Evolutionary conservation across 2,888 invertebrate species (phyloP).

Genomic region (Diloba caeruleocephala): DNA sequence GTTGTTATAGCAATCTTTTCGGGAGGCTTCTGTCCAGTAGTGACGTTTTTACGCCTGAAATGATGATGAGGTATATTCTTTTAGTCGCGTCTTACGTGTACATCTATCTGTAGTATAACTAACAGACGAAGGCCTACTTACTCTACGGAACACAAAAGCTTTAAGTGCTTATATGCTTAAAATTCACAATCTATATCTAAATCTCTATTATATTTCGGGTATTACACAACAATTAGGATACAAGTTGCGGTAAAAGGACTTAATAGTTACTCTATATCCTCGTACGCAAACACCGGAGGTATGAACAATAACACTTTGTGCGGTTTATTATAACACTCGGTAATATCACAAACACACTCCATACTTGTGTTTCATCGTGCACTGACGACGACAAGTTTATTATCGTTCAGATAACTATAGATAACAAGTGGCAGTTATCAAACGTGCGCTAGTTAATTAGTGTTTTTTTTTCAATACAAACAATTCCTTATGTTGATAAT

Average conservation of each 20-base stretch:
- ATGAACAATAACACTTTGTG: conserved; percentile 71
- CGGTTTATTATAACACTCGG: conserved; percentile 68
- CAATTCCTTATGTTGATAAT: conserved; percentile 12
- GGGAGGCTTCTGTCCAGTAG: no score
- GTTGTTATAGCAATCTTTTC: no score
- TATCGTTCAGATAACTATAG: conserved; percentile 57
- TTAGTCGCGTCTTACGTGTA: no score
- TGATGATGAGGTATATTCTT: no score
- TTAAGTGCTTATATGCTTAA: no score
- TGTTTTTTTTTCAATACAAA: conserved; percentile 32
- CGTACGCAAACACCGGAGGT: conserved; percentile 63
- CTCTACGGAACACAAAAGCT: no score
- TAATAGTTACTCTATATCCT: conserved; percentile 73
- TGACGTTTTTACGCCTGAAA: no score
- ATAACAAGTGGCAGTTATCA: conserved; percentile 56
- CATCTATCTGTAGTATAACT: no score
- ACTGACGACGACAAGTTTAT: conserved; percentile 46
- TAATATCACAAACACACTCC: conserved; percentile 74
- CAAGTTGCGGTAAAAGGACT: conserved; percentile 9
- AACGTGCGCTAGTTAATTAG: conserved; percentile 31
- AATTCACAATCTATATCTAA: no score
- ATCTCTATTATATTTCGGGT: neutral
- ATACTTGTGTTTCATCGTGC: conserved; percentile 56
- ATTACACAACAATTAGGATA: neutral
- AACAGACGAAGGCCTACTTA: no score